Percentiles rank a stretch among this genome's conserved stretches.
phyloP scores from a whole-genome alignment of 2,113 vertebrate species.

The Octodon degus region DNA sequence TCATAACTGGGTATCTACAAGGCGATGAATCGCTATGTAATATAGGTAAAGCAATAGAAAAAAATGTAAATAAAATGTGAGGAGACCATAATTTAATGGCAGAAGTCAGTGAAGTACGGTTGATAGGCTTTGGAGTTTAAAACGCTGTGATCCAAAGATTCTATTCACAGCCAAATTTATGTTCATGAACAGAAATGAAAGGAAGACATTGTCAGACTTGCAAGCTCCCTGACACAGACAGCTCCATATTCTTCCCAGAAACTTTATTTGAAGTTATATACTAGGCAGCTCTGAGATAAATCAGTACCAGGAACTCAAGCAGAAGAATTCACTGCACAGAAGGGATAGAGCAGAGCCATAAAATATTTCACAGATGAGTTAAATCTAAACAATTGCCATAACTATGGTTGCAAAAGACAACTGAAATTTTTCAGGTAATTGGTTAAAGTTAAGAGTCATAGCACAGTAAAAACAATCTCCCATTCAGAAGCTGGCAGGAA shows the following conservation, averaged over 20 bases:
- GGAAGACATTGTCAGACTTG: neutral
- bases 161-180: neutral
- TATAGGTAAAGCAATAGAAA: neutral
- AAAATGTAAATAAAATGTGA: neutral
- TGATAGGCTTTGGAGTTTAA: conserved; percentile 1
- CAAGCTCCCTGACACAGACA: neutral
- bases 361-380: conserved; percentile 15
- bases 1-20: neutral
- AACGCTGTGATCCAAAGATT: conserved; percentile 13
- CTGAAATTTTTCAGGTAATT: neutral
- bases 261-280: neutral
- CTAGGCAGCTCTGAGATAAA: neutral
- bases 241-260: neutral
- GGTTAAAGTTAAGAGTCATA: conserved; percentile 16
- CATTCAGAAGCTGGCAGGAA: neutral
- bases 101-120: neutral
- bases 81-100: neutral
- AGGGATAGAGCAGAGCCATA: neutral
- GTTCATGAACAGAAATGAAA: neutral
- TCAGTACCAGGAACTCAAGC: neutral
- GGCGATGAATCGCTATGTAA: no score
- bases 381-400: neutral
- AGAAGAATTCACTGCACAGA: neutral
- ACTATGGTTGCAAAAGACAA: neutral
- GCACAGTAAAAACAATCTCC: neutral